phyloP scores from a whole-genome alignment of 1,140 invertebrate genomes.

The Cotesia chilonis region DNA sequence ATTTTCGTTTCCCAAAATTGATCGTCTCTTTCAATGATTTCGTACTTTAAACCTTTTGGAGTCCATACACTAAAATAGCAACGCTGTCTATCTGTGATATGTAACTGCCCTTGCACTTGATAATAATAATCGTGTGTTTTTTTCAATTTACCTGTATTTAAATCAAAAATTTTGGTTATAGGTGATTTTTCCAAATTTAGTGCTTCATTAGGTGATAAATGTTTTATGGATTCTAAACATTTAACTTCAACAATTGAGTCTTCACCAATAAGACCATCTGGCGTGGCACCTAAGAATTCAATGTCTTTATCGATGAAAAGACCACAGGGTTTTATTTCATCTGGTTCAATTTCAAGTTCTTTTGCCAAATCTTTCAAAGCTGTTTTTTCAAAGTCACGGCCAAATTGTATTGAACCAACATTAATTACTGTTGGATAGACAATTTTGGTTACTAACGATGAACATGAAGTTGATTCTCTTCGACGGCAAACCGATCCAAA shows the following conservation, averaged over 20 bases:
- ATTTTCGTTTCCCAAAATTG: constrained; percentile 37
- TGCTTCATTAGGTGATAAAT: not conserved
- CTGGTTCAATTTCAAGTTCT: not conserved
- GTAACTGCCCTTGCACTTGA: constrained; percentile 51
- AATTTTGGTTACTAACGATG: constrained; percentile 11
- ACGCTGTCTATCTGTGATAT: constrained; percentile 40
- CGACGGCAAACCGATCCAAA: constrained; percentile 15
- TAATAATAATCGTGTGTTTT: constrained; percentile 45
- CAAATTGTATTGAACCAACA: not conserved
- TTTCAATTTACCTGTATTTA: constrained; percentile 37
- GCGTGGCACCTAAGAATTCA: constrained; percentile 38
- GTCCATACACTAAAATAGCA: constrained; percentile 45
- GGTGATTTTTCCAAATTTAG: too few species aligned
- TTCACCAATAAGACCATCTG: constrained; percentile 28
- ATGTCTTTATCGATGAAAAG: constrained; percentile 44
- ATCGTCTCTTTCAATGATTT: constrained; percentile 30
- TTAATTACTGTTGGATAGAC: not conserved
- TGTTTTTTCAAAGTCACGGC: not conserved
- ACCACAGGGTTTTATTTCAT: constrained; percentile 47
- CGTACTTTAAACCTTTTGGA: constrained; percentile 15
- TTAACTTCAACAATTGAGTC: constrained; percentile 36
- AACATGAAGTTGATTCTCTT: constrained; percentile 10
- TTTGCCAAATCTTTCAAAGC: not conserved
- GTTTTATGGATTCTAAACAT: constrained; percentile 17
- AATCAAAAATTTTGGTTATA: constrained; percentile 29